Conservation (phyloP, 2,113 vertebrate species). For the Oxyruncus cristatus region DNA sequence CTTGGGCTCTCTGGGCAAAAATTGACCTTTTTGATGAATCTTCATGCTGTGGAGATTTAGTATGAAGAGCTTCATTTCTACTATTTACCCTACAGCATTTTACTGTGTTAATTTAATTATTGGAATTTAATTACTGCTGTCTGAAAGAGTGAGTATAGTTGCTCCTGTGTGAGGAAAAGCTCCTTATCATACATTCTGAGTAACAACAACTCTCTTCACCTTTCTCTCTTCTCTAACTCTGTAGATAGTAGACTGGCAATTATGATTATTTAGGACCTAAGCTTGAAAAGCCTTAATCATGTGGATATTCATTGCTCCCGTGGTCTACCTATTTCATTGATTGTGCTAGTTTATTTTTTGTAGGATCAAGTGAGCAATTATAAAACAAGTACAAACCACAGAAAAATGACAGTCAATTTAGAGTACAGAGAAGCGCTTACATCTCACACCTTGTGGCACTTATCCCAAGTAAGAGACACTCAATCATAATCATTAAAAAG, state of each 20-base stretch:
- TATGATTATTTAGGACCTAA: conserved; percentile 35
- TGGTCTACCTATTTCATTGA: conserved; percentile 16
- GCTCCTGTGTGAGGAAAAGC: neutral
- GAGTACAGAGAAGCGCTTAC: neutral
- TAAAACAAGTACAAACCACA: conserved; percentile 23
- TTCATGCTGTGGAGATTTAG: neutral
- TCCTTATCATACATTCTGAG: neutral
- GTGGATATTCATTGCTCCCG: conserved; percentile 32
- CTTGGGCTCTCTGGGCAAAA: neutral
- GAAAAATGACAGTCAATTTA: conserved; percentile 6
- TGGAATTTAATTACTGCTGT: neutral
- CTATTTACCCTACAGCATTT: neutral
- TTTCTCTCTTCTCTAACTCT: neutral
- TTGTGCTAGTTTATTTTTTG: conserved; percentile 8
- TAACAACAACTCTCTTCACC: neutral
- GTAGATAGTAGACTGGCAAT: neutral
- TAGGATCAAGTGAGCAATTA: conserved; percentile 31
- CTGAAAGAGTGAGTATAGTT: neutral
- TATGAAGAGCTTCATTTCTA: neutral
- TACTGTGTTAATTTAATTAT: neutral
- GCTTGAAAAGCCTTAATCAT: conserved; percentile 26
- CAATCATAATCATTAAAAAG: neutral
- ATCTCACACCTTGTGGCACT: accelerated
- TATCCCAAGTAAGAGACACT: neutral
- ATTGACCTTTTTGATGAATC: neutral